These are phyloP conservation scores for Zaprionus ghesquierei DNA, from an alignment of 1,140 invertebrate species.

Conservation along the genomic window DNA sequence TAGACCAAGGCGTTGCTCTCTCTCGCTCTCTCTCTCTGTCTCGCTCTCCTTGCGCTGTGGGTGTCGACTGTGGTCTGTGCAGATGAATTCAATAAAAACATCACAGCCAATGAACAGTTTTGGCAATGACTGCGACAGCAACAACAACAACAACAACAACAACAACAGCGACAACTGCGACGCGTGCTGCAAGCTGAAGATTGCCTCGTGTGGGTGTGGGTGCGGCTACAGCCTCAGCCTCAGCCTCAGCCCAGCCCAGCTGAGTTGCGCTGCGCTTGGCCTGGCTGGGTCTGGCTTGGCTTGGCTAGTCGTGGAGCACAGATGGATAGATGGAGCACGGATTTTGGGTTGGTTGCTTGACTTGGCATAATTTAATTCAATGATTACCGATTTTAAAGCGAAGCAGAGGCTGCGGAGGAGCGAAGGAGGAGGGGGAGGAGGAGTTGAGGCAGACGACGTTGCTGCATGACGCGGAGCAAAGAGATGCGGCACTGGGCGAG, in stretches of 20 bases:
- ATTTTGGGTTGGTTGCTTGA: conserved; percentile 31
- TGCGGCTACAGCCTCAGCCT: conserved; percentile 62
- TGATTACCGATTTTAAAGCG: conserved; percentile 76
- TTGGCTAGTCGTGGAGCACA: conserved; percentile 12
- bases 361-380: conserved; percentile 78
- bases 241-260: conserved; percentile 24
- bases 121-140: conserved; percentile 44
- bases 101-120: conserved; percentile 71
- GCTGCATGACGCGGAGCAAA: conserved; percentile 2
- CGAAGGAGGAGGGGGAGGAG: background rate
- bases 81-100: conserved; percentile 77
- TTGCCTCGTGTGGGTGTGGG: conserved; percentile 64
- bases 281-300: too few species aligned
- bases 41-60: conserved; percentile 38
- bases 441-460: conserved; percentile 38
- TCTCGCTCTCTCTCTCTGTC: background rate
- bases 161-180: conserved; percentile 14
- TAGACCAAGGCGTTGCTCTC: background rate
- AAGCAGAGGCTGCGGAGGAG: conserved; percentile 26
- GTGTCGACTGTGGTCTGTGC: conserved; percentile 54
- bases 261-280: background rate
- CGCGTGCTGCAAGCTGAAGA: conserved; percentile 52
- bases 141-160: conserved; percentile 3
- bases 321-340: conserved; percentile 25
- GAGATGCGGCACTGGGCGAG: background rate